Evolutionary conservation across 2,797 vertebrate genomes (phyloP).

Genomic region (Nannoperca obscura): DNA sequence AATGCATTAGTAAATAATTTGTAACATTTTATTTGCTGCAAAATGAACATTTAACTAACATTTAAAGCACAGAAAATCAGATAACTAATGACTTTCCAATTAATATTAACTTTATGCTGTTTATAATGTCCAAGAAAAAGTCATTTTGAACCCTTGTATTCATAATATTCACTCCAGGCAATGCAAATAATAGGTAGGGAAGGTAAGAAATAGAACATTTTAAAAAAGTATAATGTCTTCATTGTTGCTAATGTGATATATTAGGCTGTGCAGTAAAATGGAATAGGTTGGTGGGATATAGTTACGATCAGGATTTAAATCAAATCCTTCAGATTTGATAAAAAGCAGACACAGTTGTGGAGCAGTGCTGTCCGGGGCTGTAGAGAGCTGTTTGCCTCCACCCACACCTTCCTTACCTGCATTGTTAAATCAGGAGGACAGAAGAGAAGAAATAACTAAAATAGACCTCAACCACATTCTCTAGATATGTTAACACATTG

Average conservation of each 20-base stretch:
- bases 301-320: background rate
- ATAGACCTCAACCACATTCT: background rate
- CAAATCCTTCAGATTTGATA: background rate
- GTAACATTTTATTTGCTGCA: background rate
- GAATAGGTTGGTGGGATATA: background rate
- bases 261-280: background rate
- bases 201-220: background rate
- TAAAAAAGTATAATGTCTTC: background rate
- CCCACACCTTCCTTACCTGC: background rate
- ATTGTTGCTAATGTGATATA: background rate
- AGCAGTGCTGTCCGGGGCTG: background rate
- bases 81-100: background rate
- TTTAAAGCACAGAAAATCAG: background rate
- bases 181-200: background rate
- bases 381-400: background rate
- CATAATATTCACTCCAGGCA: background rate
- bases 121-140: background rate
- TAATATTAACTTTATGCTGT: background rate
- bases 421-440: background rate
- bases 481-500: background rate
- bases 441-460: background rate
- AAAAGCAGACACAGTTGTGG: background rate
- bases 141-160: background rate
- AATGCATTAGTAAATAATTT: background rate
- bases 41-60: background rate